phyloP scores from a whole-genome alignment of 2,888 invertebrate species.

The Andrena dorsata region DNA sequence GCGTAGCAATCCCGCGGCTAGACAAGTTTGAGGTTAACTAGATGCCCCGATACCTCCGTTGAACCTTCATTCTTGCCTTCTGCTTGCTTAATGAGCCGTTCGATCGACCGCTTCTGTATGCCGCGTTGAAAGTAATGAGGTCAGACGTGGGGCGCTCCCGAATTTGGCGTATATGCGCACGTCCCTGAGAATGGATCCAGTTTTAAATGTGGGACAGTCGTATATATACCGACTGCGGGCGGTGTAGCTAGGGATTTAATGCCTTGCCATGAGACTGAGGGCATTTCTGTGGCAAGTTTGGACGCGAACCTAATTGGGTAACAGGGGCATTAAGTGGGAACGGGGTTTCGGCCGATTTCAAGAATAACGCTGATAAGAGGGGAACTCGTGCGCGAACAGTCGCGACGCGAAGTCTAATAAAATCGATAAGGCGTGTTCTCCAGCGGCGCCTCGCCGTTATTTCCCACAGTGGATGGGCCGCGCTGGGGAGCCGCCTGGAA shows the following conservation, averaged over 20 bases:
- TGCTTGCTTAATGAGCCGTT: neutral
- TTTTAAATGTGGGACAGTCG: no score
- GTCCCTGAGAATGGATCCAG: no score
- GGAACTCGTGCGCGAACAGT: neutral
- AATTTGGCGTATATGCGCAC: no score
- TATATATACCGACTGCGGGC: no score
- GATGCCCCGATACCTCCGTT: conserved; percentile 28
- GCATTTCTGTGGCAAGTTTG: no score
- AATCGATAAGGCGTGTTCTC: conserved; percentile 14
- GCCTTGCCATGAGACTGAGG: no score
- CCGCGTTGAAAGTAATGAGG: neutral
- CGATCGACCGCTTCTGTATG: neutral
- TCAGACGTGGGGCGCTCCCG: neutral
- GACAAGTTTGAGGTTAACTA: conserved; percentile 63
- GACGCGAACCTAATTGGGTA: no score
- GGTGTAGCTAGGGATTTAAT: no score
- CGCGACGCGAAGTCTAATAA: conserved; percentile 16
- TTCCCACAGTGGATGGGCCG: neutral
- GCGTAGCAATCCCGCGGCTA: conserved; percentile 36
- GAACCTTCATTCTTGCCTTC: conserved; percentile 5
- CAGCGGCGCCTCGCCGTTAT: conserved; percentile 1
- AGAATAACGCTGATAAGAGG: neutral
- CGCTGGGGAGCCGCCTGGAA: neutral
- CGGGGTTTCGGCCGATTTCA: neutral
- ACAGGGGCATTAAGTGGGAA: no score